Evolutionary conservation across 2,797 vertebrate genomes (phyloP).

Genomic region (Peromyscus nudipes): DNA sequence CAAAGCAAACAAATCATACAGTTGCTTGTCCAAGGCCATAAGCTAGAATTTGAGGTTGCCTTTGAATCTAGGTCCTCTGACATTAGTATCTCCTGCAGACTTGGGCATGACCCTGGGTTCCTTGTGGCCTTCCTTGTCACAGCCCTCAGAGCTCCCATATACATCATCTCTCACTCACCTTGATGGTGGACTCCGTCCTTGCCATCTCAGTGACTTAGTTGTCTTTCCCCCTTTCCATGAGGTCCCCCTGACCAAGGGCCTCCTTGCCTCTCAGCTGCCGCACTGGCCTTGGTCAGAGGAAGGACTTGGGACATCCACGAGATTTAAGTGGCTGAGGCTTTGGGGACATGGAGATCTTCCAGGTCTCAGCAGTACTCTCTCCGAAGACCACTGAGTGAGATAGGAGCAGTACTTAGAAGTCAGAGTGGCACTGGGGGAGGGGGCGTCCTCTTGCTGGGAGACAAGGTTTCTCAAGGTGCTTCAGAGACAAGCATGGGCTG

Average conservation of each 20-base stretch:
- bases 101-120: neutral
- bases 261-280: neutral
- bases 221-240: neutral
- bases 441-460: neutral
- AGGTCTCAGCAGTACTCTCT: neutral
- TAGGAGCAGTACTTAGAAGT: neutral
- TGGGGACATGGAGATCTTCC: neutral
- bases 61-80: neutral
- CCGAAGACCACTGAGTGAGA: neutral
- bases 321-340: neutral
- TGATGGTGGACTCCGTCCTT: neutral
- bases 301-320: neutral
- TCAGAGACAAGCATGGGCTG: neutral
- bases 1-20: neutral
- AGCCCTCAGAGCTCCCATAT: neutral
- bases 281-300: neutral
- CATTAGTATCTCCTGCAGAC: neutral
- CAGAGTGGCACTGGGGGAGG: neutral
- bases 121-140: neutral
- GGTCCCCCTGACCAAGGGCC: neutral
- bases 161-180: no score
- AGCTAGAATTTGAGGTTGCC: neutral
- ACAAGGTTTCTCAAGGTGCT: neutral
- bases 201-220: no score
- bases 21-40: neutral